A percentile compares a stretch with the other conserved stretches of the same genome.
Evolutionary conservation across 1,140 invertebrate genomes (phyloP).

Genomic region (Stratiolaelaps scimitus): DNA sequence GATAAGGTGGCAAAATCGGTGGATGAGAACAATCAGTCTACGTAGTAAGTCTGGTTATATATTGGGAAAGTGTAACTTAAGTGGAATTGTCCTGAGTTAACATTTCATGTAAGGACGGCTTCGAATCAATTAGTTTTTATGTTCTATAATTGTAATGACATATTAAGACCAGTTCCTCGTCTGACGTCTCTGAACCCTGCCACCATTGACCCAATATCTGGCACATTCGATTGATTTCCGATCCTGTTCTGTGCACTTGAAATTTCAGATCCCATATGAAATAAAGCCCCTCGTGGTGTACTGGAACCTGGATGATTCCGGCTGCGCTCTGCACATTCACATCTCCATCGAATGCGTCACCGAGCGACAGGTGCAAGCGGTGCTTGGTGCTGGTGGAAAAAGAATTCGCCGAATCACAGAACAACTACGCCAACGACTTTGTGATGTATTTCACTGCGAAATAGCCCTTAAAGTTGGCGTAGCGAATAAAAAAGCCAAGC

Average conservation of each 20-base stretch:
- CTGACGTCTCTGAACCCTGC: too few relatives aligned
- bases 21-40: too few relatives aligned
- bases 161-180: too few relatives aligned
- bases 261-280: constrained; percentile 3
- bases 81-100: too few relatives aligned
- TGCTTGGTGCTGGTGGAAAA: not conserved
- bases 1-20: too few relatives aligned
- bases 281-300: not conserved
- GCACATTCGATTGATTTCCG: too few relatives aligned
- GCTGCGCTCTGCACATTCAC: not conserved
- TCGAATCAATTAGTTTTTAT: too few relatives aligned
- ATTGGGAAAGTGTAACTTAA: too few relatives aligned
- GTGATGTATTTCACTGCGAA: constrained; percentile 6
- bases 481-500: not conserved
- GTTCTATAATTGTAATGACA: too few relatives aligned
- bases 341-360: not conserved
- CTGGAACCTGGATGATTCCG: constrained; percentile 3
- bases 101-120: too few relatives aligned
- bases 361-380: not conserved
- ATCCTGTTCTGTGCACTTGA: not conserved
- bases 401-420: not conserved
- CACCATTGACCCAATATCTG: too few relatives aligned
- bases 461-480: not conserved
- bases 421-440: not conserved
- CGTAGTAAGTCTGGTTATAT: too few relatives aligned